Evolutionary conservation across 1,140 invertebrate species (phyloP).

Genomic region (Coptotermes formosanus): DNA sequence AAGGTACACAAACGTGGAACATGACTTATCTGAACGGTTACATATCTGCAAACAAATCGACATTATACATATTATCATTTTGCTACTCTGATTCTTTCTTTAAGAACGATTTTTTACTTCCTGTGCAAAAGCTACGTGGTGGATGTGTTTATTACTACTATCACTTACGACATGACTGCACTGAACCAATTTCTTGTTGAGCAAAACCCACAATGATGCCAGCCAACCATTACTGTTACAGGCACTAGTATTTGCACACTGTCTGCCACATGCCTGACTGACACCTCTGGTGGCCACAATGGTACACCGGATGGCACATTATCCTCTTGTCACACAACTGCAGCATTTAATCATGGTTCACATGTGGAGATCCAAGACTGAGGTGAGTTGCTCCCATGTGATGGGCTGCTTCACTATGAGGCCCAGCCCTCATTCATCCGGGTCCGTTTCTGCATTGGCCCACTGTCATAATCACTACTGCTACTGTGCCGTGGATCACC

Average conservation of each 20-base stretch:
- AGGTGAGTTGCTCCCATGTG: constrained; percentile 12
- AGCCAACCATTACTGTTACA: not conserved
- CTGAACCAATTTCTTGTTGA: not conserved
- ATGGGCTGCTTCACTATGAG: constrained; percentile 58
- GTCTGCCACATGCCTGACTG: not conserved
- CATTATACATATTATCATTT: not conserved
- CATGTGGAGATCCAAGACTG: constrained; percentile 1
- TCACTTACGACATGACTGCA: constrained; percentile 1
- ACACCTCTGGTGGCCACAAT: not conserved
- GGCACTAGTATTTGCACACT: not conserved
- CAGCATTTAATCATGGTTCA: not conserved
- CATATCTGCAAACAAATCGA: too few relatives aligned
- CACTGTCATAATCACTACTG: constrained; percentile 74
- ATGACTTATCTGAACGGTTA: not conserved
- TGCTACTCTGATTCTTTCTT: not conserved
- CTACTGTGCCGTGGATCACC: constrained; percentile 55
- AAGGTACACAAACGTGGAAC: not conserved
- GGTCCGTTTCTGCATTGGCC: constrained; percentile 76
- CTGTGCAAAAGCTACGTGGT: constrained; percentile 8
- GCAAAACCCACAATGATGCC: constrained; percentile 2
- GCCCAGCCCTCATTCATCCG: constrained; percentile 81
- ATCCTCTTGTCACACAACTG: constrained; percentile 7
- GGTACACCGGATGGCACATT: constrained; percentile 25
- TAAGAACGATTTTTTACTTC: not conserved
- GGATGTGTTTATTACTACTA: constrained; percentile 16